Evolutionary conservation across 2,888 invertebrate genomes (phyloP), one percentile per base, ranked within the genome.

Genomic region (Acanthosepion esculentum): DNA sequence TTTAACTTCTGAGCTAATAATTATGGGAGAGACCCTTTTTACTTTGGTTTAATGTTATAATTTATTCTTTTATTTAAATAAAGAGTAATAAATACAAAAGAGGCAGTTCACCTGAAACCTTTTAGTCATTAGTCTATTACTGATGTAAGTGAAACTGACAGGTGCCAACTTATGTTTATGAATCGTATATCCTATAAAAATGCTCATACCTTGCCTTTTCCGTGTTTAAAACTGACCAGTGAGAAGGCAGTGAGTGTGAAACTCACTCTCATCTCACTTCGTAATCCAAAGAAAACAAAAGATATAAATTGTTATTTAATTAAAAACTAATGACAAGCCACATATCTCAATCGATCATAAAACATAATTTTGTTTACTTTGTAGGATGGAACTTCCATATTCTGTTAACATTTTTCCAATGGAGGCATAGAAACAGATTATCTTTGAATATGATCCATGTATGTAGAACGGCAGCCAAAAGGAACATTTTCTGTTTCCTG

Each of bases 241-340:
- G 41, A 41, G 41, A 41, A 41, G 41, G 41, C 41, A 41, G 41
- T 41, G 41, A 2, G 1, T 41, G 41, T 41, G 41, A 41, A 41
- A 41, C 41, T 41, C 41, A 41, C 41, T 41, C 41, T 41, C 41
- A 41, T 2, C 41, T 33, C 12, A 15, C 15, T 78, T n/a, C n/a
- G 1, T 78, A 78, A 78, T 78, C 78, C n/a, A n/a, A 78, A n/a
- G 78, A 33, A n/a, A n/a, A 78, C 78, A 78, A 78, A 18, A n/a
- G 20, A 3, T n/a, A 33, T 12, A 0, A 78, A 23, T 78, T 78
- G 12, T 12, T 78, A 15, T 33, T 78, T 78, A 10, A 33, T 33
- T 78, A 33, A 78, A 64, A 78, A n/a, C 78, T 78, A n/a, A 78
- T 78, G 78, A 78, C 78, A 78, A 78, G 78, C n/a, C n/a, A 33